Percentiles rank a stretch among this genome's conserved stretches.
Conservation (phyloP, 1,140 invertebrate species). For the Drosophila novamexicana region DNA sequence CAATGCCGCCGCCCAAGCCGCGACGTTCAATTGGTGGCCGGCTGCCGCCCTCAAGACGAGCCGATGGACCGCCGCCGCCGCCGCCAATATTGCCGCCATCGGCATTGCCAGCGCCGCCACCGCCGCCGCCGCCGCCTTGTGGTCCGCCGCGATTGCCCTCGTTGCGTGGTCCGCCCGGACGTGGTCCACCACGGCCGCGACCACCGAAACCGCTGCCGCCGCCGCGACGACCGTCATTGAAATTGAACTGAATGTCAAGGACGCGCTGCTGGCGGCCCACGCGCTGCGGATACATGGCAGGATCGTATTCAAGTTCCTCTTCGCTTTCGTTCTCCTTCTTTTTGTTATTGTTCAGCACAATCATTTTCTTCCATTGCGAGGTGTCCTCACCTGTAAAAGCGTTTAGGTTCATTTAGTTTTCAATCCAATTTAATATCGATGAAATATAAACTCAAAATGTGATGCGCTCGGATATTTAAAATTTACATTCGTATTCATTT, state of each 20-base stretch:
- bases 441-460: background rate
- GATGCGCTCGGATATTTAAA: no score
- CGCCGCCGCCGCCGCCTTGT: constrained; percentile 20
- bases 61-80: constrained; percentile 49
- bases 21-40: constrained; percentile 70
- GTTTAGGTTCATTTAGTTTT: background rate
- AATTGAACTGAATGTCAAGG: constrained; percentile 95
- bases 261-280: constrained; percentile 94
- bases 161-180: constrained; percentile 85
- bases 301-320: constrained; percentile 90
- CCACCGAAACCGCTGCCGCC: constrained; percentile 87
- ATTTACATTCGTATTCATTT: no score
- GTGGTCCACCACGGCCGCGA: constrained; percentile 88
- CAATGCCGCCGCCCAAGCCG: constrained; percentile 74
- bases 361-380: constrained; percentile 96
- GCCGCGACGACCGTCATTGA: constrained; percentile 91
- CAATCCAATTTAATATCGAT: background rate
- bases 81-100: constrained; percentile 55
- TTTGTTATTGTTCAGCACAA: constrained; percentile 84
- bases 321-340: constrained; percentile 87
- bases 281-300: constrained; percentile 92
- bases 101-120: constrained; percentile 65
- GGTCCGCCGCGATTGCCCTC: constrained; percentile 72
- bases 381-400: constrained; percentile 89
- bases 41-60: constrained; percentile 49